Evolutionary conservation across 2,113 vertebrate genomes (phyloP).

Genomic region (Corythornis cristatus): DNA sequence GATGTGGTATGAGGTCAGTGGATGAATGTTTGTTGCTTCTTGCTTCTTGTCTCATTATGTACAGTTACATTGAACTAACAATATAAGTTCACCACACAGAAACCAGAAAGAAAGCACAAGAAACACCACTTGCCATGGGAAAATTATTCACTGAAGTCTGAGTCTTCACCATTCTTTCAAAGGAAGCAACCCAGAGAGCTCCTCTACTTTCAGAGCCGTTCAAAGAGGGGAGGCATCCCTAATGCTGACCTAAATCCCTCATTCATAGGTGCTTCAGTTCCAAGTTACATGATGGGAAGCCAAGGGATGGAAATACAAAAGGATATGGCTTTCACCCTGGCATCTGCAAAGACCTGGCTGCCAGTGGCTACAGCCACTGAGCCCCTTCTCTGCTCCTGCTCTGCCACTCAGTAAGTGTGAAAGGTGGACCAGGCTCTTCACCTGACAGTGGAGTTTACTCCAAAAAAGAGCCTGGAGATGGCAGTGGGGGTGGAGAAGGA

Average conservation of each 20-base stretch:
- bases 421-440: background rate
- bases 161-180: background rate
- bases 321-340: fast-evolving
- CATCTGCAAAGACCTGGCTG: background rate
- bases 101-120: background rate
- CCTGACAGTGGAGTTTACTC: background rate
- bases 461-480: background rate
- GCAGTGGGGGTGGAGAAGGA: background rate
- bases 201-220: background rate
- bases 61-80: background rate
- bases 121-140: background rate
- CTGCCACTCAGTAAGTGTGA: background rate
- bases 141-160: background rate
- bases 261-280: background rate
- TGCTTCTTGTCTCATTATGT: background rate
- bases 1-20: background rate
- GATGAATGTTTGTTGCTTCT: background rate
- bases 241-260: background rate
- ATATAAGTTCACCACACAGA: background rate
- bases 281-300: background rate
- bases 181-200: background rate
- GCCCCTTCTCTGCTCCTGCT: background rate
- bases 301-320: background rate
- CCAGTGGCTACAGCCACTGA: background rate
- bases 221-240: background rate